Evolutionary conservation across 2,888 invertebrate species (phyloP).

Genomic region (Stomorhina lunata): DNA sequence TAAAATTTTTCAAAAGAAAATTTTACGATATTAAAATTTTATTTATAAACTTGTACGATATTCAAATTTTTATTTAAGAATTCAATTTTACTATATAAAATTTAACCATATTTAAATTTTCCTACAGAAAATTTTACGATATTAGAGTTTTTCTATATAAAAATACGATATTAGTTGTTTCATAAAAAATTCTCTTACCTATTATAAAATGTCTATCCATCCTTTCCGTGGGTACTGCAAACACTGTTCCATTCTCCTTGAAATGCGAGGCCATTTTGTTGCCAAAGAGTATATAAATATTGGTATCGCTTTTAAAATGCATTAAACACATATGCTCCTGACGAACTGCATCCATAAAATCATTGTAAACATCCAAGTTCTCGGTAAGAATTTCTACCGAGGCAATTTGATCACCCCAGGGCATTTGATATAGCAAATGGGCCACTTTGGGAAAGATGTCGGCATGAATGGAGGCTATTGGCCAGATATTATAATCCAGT

Average conservation of each 20-base stretch:
- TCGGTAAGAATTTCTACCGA: conserved; percentile 79
- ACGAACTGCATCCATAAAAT: conserved; percentile 78
- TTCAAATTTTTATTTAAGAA: no score
- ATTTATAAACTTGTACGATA: no score
- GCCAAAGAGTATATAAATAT: conserved; percentile 78
- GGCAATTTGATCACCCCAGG: conserved; percentile 78
- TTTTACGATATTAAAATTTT: no score
- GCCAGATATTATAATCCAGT: conserved; percentile 79
- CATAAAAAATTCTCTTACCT: no score
- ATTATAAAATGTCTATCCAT: conserved; percentile 73
- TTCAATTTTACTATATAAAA: no score
- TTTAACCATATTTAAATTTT: no score
- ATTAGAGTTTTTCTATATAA: no score
- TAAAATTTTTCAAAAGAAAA: no score
- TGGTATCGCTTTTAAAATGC: conserved; percentile 77
- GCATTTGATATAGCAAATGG: conserved; percentile 78
- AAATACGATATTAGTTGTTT: no score
- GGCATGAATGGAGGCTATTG: conserved; percentile 74
- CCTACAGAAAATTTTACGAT: no score
- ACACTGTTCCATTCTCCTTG: conserved; percentile 77
- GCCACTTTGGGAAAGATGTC: conserved; percentile 77
- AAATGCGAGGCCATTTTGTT: conserved; percentile 76
- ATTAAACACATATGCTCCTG: conserved; percentile 78
- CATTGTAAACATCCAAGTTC: conserved; percentile 75
- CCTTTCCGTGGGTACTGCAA: conserved; percentile 77